Percentiles rank a stretch among this genome's conserved stretches.
Evolutionary conservation across 2,888 invertebrate genomes (phyloP).

Genomic region (Nomada flava): DNA sequence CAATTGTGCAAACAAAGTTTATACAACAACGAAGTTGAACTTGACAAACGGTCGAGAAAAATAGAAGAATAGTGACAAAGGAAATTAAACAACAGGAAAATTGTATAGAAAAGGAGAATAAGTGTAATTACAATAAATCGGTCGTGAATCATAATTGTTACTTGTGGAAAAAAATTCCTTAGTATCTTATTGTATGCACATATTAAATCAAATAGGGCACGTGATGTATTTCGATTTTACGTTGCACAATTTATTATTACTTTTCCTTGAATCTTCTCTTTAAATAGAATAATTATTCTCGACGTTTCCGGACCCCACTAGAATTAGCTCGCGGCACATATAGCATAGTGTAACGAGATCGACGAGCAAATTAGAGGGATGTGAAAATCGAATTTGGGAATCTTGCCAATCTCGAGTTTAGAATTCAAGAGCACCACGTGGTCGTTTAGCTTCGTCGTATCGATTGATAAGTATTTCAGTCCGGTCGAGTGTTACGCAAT

Average conservation of each 20-base stretch:
- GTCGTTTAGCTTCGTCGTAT: constrained; percentile 36
- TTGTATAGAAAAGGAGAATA: no score
- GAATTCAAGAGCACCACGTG: constrained; percentile 45
- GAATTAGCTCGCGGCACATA: constrained; percentile 10
- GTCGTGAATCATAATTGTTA: no score
- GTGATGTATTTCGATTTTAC: not conserved
- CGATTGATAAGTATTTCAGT: constrained; percentile 39
- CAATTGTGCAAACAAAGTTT: no score
- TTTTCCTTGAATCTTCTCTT: not conserved
- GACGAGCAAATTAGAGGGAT: constrained; percentile 47
- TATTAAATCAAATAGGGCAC: not conserved
- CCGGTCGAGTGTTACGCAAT: constrained; percentile 33
- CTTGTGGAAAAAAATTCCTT: no score
- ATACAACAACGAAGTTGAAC: no score
- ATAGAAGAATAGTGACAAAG: no score
- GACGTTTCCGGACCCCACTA: constrained; percentile 19
- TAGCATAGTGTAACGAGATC: constrained; percentile 33
- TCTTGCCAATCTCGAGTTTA: constrained; percentile 55
- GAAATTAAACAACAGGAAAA: no score
- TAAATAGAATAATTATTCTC: constrained; percentile 13
- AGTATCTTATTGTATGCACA: no score
- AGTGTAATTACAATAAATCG: no score
- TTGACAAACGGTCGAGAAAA: no score
- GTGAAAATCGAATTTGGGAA: constrained; percentile 55
- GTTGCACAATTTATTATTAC: not conserved